These are phyloP conservation scores for Standfussiana lucernea DNA, from an alignment of 2,888 invertebrate species.

Conservation along the genomic window DNA sequence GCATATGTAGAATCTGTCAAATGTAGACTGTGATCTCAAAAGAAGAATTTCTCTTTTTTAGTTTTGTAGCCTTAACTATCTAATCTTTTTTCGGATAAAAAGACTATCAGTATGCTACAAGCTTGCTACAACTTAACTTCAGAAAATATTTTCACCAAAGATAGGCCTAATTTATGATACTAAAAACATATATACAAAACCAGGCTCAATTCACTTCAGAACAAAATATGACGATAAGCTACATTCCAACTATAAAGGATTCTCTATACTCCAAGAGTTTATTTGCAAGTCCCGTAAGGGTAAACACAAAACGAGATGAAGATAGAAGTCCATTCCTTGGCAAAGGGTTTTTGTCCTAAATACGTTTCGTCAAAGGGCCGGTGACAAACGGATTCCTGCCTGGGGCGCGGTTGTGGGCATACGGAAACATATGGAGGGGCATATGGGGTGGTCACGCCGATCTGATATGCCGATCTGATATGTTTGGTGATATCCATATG, in stretches of 20 bases:
- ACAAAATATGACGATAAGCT: conserved; percentile 55
- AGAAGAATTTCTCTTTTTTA: background rate
- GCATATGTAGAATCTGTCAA: too few species aligned
- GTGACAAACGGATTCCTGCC: conserved; percentile 85
- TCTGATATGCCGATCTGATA: background rate
- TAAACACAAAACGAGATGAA: conserved; percentile 82
- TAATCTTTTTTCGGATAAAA: background rate
- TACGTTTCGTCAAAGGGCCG: conserved; percentile 84
- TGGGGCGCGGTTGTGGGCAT: conserved; percentile 71
- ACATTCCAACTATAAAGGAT: conserved; percentile 58
- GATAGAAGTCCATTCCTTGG: conserved; percentile 77
- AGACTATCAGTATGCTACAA: background rate
- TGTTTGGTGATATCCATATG: conserved; percentile 5
- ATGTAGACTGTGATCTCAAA: too few species aligned
- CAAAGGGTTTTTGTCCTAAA: conserved; percentile 83
- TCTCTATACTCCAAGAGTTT: conserved; percentile 60
- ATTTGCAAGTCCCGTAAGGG: conserved; percentile 76
- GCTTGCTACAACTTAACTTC: background rate
- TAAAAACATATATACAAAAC: conserved; percentile 23
- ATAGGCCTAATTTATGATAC: conserved; percentile 27
- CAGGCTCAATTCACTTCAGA: background rate
- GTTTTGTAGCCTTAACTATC: background rate
- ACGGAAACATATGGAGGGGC: conserved; percentile 63
- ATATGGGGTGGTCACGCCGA: conserved; percentile 6
- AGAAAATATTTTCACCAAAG: background rate